Base-by-base conservation (phyloP, 2,888 invertebrate genomes). In the Phragmatobia fuliginosa region DNA sequence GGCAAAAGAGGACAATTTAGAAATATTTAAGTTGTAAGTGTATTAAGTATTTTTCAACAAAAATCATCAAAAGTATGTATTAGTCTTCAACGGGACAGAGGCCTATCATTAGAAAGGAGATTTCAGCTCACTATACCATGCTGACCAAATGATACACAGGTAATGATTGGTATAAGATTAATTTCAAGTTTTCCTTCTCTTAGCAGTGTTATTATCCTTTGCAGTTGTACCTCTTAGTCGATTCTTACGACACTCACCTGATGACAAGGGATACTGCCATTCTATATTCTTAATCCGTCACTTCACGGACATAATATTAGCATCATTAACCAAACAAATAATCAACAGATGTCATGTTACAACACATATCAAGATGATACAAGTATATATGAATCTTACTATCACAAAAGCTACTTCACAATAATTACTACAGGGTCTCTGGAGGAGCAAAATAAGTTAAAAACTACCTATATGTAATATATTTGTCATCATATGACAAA, bases 401-500 rank as follows among this genome's bases (percentile, higher is more conserved):
- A 80, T 79, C 79, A 74, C 65, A 58, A 41, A 74, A 52, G 58
- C 36, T 58, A 73, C 68, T 65, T 64, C 70, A 63, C 61, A 74
- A 79, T 62, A 71, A 72, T 70, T 71, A 71, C 33, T 16, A 36
- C 36, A 32, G 38, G 49, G 62, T 67, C 33, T 70, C 62, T 49
- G 21, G 62, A 41, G 66, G 62, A 67, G 59, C 38, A 52, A 21
- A 49, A 63, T 70, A 66, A 63, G 60, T 70, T 62, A 38, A 58
- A 62, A 64, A 71, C 73, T 74, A 80, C 68, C 66, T 74, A 67
- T 75, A 70, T 71, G 75, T 77, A n/a, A n/a, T 72, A 73, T 72
- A 80, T 71, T 70, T 80, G 77, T 76, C 76, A 68, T 80, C 78
- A 81, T 78, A 82, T 75, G 80, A 85, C 79, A 80, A 77, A 76